Conservation (phyloP, 2,797 vertebrate species). For the Triplophysa yarkandensis region DNA sequence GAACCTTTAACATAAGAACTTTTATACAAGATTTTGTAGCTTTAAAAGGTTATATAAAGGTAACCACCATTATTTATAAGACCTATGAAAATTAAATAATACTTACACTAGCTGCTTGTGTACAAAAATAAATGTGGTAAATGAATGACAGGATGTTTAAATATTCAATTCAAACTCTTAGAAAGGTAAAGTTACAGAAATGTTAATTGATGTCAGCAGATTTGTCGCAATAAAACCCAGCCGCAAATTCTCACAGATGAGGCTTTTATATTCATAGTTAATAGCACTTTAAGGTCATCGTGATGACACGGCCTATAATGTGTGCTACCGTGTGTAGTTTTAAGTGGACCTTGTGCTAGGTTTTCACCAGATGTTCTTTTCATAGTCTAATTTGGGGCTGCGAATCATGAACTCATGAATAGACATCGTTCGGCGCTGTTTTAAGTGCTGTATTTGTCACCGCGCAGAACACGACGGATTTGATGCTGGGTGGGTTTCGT, state of each 20-base stretch:
- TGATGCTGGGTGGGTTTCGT: not conserved
- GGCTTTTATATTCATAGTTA: constrained; percentile 23
- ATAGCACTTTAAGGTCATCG: constrained; percentile 12
- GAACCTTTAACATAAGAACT: too few species aligned
- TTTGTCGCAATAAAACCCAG: not conserved
- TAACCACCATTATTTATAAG: too few species aligned
- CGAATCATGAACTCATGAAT: constrained; percentile 21
- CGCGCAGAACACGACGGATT: not conserved
- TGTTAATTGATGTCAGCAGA: not conserved
- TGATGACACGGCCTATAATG: constrained; percentile 10
- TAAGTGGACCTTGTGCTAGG: constrained; percentile 7
- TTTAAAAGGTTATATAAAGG: too few species aligned
- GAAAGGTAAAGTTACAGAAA: not conserved
- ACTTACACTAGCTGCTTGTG: too few species aligned
- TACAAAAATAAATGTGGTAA: not conserved
- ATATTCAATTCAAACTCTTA: not conserved
- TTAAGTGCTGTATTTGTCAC: not conserved
- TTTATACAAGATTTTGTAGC: too few species aligned
- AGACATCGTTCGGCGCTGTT: constrained; percentile 11
- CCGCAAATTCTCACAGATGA: not conserved
- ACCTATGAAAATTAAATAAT: too few species aligned
- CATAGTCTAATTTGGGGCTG: constrained; percentile 18
- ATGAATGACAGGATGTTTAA: not conserved
- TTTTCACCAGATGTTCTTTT: constrained; percentile 35
- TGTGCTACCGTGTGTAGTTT: constrained; percentile 1